These are phyloP conservation scores for Crocuta crocuta DNA, from an alignment of 2,113 vertebrate genomes.

Conservation along the genomic window DNA sequence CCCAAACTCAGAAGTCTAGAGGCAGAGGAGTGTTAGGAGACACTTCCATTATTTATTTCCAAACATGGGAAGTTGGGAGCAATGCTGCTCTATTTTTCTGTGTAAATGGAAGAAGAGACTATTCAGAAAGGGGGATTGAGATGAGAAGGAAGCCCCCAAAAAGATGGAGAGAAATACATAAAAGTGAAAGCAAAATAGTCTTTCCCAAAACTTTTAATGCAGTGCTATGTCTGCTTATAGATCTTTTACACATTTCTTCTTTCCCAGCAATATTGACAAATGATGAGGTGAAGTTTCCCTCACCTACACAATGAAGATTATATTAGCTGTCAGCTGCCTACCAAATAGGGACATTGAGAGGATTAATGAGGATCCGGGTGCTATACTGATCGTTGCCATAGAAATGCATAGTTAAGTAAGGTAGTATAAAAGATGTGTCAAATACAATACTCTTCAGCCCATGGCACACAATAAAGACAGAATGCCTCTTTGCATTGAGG, in stretches of 20 bases:
- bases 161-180: background rate
- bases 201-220: background rate
- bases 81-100: background rate
- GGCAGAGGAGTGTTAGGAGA: background rate
- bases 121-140: background rate
- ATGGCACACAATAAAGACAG: slow-evolving; percentile 30
- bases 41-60: background rate
- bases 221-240: background rate
- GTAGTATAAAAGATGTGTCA: background rate
- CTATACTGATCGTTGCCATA: slow-evolving; percentile 30
- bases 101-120: background rate
- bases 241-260: background rate
- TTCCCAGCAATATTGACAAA: background rate
- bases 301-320: background rate
- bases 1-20: background rate
- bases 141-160: background rate
- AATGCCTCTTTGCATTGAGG: slow-evolving; percentile 30
- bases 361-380: slow-evolving; percentile 53
- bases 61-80: background rate
- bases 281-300: background rate
- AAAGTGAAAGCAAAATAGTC: background rate
- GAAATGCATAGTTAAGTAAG: slow-evolving; percentile 61
- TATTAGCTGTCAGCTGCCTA: slow-evolving; percentile 41
- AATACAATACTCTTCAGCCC: background rate
- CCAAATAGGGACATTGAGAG: slow-evolving; percentile 1